Base-by-base conservation (phyloP, 2,888 invertebrate species). In the Leptopilina syphax region DNA sequence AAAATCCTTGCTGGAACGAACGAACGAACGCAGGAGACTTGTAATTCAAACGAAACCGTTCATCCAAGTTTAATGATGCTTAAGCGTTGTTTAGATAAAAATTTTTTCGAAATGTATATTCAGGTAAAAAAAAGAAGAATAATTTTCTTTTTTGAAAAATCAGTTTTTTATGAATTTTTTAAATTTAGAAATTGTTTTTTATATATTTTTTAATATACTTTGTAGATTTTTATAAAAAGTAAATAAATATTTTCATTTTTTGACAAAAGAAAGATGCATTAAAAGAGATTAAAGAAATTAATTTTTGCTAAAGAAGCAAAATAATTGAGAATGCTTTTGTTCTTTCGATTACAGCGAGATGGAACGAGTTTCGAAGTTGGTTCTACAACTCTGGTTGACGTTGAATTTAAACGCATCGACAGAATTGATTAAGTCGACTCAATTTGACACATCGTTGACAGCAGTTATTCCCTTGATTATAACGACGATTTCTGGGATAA, bases 321-420 rank as follows among this genome's bases (percentile, higher is more conserved):
- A n/a, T n/a, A n/a, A 77, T 50, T 24, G 60, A n/a, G n/a, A n/a
- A n/a, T n/a, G n/a, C n/a, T 77, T 76, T 82, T 77, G 60, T 77
- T 47, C 8, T 66, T 50, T 44, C n/a, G n/a, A n/a, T n/a, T n/a
- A 6, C 92, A 95, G 94, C 94, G 95, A 91, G 94, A 95, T 77
- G 95, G 96, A 89, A 94, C 95, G 27, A 96, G 96, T 90, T 94
- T 98, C 90, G 98, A n/a, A 98, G 92, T 95, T 96, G 89, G 95
- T 97, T 76, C 93, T 98, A 60, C 96, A 97, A 84, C 93, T 98
- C 85, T 98, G 98, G 97, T 93, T 98, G 83, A 97, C 97, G 3
- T 93, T 98, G 82, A 97, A 97, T 85, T 92, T 94, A 94, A 96
- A 92, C 91, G 93, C 80, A 87, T 92, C 90, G 91, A 93, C 93